phyloP scores from a whole-genome alignment of 2,888 invertebrate genomes.

The Caenorhabditis imperialis region DNA sequence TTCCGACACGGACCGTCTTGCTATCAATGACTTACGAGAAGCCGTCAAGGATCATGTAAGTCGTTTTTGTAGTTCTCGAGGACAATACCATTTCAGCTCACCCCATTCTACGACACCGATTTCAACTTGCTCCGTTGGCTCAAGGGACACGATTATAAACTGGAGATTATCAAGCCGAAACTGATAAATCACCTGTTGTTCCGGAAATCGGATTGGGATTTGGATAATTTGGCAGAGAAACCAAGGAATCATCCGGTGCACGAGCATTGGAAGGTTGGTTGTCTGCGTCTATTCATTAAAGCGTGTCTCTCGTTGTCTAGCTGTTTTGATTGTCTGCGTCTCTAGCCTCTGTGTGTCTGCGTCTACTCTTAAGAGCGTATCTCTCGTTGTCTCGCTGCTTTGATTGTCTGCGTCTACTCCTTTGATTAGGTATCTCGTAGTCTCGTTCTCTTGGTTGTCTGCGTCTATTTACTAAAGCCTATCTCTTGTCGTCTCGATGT shows the following conservation, averaged over 20 bases:
- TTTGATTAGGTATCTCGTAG: too few species aligned
- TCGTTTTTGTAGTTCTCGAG: background rate
- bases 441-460: too few species aligned
- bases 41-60: slow-evolving; percentile 65
- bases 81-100: slow-evolving; percentile 56
- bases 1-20: slow-evolving; percentile 47
- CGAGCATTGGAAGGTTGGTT: slow-evolving; percentile 68
- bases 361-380: too few species aligned
- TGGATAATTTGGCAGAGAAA: slow-evolving; percentile 62
- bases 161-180: slow-evolving; percentile 66
- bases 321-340: too few species aligned
- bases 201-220: slow-evolving; percentile 66
- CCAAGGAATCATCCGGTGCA: slow-evolving; percentile 68
- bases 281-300: too few species aligned
- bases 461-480: too few species aligned
- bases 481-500: too few species aligned
- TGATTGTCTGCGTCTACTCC: too few species aligned
- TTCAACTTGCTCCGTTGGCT: slow-evolving; percentile 71
- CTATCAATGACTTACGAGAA: slow-evolving; percentile 64
- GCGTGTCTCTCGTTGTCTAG: too few species aligned
- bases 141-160: slow-evolving; percentile 67
- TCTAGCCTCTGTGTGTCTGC: too few species aligned
- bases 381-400: too few species aligned
- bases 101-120: slow-evolving; percentile 72
- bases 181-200: slow-evolving; percentile 67